A percentile compares a stretch with the other conserved stretches of the same genome.
phyloP scores from a whole-genome alignment of 2,797 vertebrate species.

The Falco biarmicus region DNA sequence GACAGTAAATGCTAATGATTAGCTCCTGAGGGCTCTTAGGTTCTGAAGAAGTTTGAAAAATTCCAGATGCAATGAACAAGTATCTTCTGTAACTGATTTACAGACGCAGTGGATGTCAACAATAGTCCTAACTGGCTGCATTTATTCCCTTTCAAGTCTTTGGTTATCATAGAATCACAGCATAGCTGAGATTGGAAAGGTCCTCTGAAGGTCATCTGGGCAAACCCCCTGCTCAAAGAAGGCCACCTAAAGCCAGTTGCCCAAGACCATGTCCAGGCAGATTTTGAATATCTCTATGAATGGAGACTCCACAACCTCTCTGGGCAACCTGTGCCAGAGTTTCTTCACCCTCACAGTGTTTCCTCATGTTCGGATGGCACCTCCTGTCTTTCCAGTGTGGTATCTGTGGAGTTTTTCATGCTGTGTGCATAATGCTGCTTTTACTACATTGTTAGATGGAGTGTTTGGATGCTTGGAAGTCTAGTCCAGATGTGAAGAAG shows the following conservation, averaged over 20 bases:
- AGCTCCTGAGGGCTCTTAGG: neutral
- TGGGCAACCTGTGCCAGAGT: neutral
- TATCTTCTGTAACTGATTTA: constrained; percentile 14
- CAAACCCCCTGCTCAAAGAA: neutral
- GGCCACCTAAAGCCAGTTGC: fast-evolving
- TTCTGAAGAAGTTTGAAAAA: constrained; percentile 5
- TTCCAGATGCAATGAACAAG: neutral
- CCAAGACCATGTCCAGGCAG: neutral
- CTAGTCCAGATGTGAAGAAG: neutral
- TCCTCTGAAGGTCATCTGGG: neutral
- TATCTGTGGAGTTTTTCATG: neutral
- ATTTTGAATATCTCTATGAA: neutral
- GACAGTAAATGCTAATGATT: constrained; percentile 1
- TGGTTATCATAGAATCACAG: neutral
- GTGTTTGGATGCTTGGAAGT: neutral
- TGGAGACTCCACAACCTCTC: neutral
- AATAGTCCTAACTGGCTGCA: neutral
- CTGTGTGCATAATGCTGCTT: neutral
- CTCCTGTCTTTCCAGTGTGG: neutral
- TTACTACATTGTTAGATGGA: neutral
- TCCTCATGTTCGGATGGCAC: neutral
- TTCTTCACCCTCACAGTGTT: neutral
- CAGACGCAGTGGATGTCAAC: neutral
- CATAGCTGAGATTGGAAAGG: neutral
- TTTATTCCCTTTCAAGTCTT: neutral